Conservation (phyloP, 2,888 invertebrate genomes). For the Epiblema foenella region DNA sequence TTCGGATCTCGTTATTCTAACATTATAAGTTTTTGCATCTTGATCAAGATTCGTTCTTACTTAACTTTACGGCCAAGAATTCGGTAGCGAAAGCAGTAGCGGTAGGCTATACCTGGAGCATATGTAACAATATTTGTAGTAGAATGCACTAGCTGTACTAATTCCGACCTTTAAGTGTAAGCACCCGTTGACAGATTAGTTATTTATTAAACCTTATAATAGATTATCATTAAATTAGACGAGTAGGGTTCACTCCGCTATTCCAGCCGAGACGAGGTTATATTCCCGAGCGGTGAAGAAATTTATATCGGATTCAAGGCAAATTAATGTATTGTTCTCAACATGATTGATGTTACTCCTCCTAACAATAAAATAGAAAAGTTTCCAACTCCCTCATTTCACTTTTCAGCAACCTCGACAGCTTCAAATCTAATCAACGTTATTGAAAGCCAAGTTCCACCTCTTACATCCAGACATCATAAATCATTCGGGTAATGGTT, state of each 20-base stretch:
- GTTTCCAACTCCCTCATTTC: slow-evolving; percentile 8
- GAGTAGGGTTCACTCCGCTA: too few species aligned
- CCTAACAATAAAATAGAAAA: slow-evolving; percentile 13
- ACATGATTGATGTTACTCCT: slow-evolving; percentile 18
- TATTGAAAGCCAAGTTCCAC: slow-evolving; percentile 29
- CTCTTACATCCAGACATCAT: slow-evolving; percentile 22
- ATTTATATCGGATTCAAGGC: slow-evolving; percentile 22
- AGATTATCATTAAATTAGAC: too few species aligned
- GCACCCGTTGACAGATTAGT: too few species aligned
- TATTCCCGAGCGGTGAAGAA: too few species aligned
- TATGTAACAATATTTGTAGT: background rate
- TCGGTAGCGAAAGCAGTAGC: background rate
- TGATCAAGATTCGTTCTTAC: background rate
- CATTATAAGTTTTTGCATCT: background rate
- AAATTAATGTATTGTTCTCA: slow-evolving; percentile 27
- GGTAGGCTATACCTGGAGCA: too few species aligned
- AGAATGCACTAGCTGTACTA: background rate
- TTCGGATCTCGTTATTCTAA: background rate
- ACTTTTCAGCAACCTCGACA: slow-evolving; percentile 1
- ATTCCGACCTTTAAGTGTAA: background rate
- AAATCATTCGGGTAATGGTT: slow-evolving; percentile 23
- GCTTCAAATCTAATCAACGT: slow-evolving; percentile 20
- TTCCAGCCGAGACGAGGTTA: too few species aligned
- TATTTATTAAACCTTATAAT: too few species aligned
- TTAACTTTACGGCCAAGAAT: too few species aligned